phyloP scores from a whole-genome alignment of 2,113 vertebrate genomes.

The Bubo bubo region DNA sequence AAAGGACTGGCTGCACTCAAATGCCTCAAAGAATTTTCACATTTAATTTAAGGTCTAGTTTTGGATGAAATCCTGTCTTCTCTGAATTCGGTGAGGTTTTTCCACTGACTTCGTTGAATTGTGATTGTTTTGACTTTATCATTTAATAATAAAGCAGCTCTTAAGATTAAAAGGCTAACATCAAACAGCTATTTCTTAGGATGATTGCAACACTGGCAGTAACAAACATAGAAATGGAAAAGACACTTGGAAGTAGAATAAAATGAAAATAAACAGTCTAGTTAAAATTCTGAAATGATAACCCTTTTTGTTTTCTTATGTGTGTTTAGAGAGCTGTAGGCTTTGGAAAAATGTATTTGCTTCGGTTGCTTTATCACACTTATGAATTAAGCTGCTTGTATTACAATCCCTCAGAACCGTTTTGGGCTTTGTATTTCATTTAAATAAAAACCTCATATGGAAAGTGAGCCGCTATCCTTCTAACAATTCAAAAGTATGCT shows the following conservation, averaged over 20 bases:
- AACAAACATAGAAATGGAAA: not conserved
- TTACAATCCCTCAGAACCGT: not conserved
- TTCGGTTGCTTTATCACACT: not conserved
- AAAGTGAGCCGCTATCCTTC: not conserved
- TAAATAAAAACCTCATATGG: not conserved
- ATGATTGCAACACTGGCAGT: not conserved
- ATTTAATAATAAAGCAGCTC: not conserved
- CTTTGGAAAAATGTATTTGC: not conserved
- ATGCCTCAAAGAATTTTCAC: not conserved
- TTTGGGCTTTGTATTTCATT: not conserved
- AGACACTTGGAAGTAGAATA: not conserved
- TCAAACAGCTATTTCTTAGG: not conserved
- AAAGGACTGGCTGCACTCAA: not conserved
- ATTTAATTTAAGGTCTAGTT: not conserved
- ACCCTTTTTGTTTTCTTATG: not conserved
- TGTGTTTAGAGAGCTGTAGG: not conserved
- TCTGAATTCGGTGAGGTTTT: not conserved
- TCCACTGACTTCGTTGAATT: not conserved
- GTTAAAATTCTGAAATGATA: not conserved
- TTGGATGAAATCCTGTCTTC: not conserved
- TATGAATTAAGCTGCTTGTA: not conserved
- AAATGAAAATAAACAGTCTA: not conserved
- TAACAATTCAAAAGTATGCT: not conserved
- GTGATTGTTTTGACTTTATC: not conserved
- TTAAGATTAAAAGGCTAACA: not conserved